These are phyloP conservation scores for Champsocephalus gunnari DNA, from an alignment of 2,797 vertebrate species.

Conservation along the genomic window DNA sequence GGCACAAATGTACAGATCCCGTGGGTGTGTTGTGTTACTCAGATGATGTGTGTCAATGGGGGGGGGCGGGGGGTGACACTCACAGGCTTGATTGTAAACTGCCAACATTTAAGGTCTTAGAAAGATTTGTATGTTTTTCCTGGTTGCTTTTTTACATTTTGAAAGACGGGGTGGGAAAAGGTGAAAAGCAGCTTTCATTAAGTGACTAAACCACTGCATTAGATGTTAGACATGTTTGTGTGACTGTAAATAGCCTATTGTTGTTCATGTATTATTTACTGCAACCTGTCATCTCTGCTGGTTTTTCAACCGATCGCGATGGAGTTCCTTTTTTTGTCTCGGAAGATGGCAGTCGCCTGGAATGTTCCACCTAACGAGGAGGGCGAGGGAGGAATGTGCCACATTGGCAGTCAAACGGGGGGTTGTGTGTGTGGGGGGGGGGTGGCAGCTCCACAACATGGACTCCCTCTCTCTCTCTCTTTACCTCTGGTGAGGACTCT, in stretches of 20 bases:
- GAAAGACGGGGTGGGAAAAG: constrained; percentile 28
- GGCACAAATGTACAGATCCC: constrained; percentile 76
- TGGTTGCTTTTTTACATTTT: constrained; percentile 53
- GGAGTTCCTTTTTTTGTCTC: constrained; percentile 71
- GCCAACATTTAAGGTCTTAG: constrained; percentile 61
- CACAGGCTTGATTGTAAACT: constrained; percentile 80
- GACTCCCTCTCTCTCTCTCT: constrained; percentile 81
- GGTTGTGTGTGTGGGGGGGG: constrained; percentile 18
- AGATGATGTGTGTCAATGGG: constrained; percentile 56
- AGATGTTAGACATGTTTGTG: constrained; percentile 59
- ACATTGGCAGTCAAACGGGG: constrained; percentile 66
- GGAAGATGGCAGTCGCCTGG: constrained; percentile 79
- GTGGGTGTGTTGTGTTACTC: constrained; percentile 58
- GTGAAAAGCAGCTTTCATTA: constrained; percentile 57
- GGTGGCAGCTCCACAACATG: constrained; percentile 64
- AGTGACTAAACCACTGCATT: constrained; percentile 61
- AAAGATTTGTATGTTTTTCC: constrained; percentile 51
- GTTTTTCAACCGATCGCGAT: constrained; percentile 63
- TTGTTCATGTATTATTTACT: constrained; percentile 69
- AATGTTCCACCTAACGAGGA: constrained; percentile 77
- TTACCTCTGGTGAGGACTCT: constrained; percentile 66
- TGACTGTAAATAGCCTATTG: constrained; percentile 79
- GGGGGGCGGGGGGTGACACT: constrained; percentile 48
- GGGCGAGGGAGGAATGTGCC: constrained; percentile 75
- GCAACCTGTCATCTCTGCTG: constrained; percentile 68